Base-by-base conservation (phyloP, 2,797 vertebrate genomes). In the Buphagus erythrorhynchus region DNA sequence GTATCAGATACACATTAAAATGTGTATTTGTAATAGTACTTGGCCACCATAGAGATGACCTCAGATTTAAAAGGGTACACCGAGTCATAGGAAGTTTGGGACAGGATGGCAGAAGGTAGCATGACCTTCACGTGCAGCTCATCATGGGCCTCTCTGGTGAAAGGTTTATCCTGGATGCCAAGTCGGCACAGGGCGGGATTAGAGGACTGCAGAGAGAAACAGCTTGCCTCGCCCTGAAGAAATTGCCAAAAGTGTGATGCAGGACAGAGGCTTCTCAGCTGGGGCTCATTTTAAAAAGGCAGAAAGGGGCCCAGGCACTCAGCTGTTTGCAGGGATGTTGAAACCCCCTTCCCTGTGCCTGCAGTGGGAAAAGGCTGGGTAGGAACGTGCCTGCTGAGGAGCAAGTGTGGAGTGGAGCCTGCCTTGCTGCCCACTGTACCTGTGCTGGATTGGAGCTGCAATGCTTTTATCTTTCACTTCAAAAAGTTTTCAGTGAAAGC, bases 11-110 rank as follows among this genome's bases (percentile, higher is more conserved):
- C 9, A 52, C 21, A 13, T 73, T 72, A 48, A 3, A 58, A 58
- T 88, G 96, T 96, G 55, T 81, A 67, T 95, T 94, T 95, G 52
- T 51, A 61, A 21, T 52, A 67, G 15, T 12, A 77, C 45, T 76
- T 86, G 93, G 87, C 74, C 80, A 54, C 67, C 63, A 5, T 17
- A 81, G 78, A 88, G 86, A 61, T 87, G 75, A 91, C 68, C 72
- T 91, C 65, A 61, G 74, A 75, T 97, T 94, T 86, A 43, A 79
- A 95, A 90, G 57, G 71, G 38, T 86, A 40, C 33, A 16, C 9
- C 69, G 63, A n/a, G 86, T 80, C 17, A 8, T 19, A 67, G 84
- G 93, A 96, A 97, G 96, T 91, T 4, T 38, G 68, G 90, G 59
- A 72, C 65, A 71, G 71, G 51, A 52, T 88, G 83, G 92, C 68